Conservation (phyloP, 2,888 invertebrate species). For the Sphinx pinastri region DNA sequence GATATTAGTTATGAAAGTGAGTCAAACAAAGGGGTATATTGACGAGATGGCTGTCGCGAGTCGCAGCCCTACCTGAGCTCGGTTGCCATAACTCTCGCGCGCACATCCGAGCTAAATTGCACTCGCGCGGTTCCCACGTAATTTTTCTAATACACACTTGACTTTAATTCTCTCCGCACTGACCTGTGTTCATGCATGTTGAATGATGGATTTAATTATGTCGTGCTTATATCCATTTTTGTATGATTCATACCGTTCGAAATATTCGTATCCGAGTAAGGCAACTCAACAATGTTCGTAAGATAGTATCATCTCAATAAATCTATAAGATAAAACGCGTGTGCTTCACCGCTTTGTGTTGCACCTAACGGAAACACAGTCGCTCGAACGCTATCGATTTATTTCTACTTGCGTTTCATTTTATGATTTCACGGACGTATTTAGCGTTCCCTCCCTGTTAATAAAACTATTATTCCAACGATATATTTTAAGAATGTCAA, state of each 20-base stretch:
- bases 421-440: slow-evolving; percentile 16
- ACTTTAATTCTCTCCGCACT: slow-evolving; percentile 56
- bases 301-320: slow-evolving; percentile 79
- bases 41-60: slow-evolving; percentile 1
- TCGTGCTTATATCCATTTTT: slow-evolving; percentile 11
- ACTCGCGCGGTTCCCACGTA: slow-evolving; percentile 63
- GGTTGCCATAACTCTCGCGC: slow-evolving; percentile 75
- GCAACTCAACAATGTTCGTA: slow-evolving; percentile 59
- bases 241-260: slow-evolving; percentile 16
- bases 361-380: slow-evolving; percentile 59
- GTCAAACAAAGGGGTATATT: not conserved
- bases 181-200: slow-evolving; percentile 43
- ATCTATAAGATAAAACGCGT: slow-evolving; percentile 73
- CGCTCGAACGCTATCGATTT: slow-evolving; percentile 53
- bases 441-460: slow-evolving; percentile 13
- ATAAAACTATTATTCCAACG: slow-evolving; percentile 4
- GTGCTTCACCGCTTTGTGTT: slow-evolving; percentile 45
- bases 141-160: slow-evolving; percentile 73
- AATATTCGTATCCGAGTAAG: slow-evolving; percentile 41
- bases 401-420: slow-evolving; percentile 34
- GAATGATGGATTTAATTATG: slow-evolving; percentile 24
- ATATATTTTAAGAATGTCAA: slow-evolving; percentile 13
- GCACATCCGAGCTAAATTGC: slow-evolving; percentile 75
- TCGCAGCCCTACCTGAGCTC: slow-evolving; percentile 50
- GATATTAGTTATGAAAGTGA: not conserved